phyloP scores from a whole-genome alignment of 2,113 vertebrate genomes.

The Sminthopsis crassicaudata region DNA sequence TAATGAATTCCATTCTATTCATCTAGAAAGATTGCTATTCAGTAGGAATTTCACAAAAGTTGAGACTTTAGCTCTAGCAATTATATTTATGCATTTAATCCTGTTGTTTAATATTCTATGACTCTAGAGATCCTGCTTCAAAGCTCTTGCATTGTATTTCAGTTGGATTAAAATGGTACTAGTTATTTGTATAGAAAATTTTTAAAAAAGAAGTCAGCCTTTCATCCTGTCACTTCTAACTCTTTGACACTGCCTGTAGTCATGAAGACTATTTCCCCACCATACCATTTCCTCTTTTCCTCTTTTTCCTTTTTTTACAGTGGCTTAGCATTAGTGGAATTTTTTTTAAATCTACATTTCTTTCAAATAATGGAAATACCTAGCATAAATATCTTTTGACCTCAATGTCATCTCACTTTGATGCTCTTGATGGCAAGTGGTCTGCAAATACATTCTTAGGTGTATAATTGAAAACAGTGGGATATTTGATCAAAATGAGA shows the following conservation, averaged over 20 bases:
- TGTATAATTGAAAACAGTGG: neutral
- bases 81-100: neutral
- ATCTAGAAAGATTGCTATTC: too few species aligned
- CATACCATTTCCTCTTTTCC: neutral
- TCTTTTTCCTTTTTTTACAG: constrained; percentile 33
- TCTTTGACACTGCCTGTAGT: constrained; percentile 7
- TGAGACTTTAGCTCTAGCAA: neutral
- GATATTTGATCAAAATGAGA: constrained; percentile 49
- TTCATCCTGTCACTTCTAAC: neutral
- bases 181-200: neutral
- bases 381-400: constrained; percentile 17
- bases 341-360: constrained; percentile 34
- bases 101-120: neutral
- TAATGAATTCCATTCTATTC: too few species aligned
- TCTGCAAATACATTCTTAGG: neutral
- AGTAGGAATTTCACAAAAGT: too few species aligned
- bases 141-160: neutral
- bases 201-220: constrained; percentile 2
- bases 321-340: neutral
- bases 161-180: neutral
- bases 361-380: constrained; percentile 32
- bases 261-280: neutral
- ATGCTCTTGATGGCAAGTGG: neutral
- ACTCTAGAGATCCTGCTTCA: neutral
- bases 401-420: neutral